Base-by-base conservation (phyloP, 2,113 vertebrate genomes). In the Thunnus thynnus region DNA sequence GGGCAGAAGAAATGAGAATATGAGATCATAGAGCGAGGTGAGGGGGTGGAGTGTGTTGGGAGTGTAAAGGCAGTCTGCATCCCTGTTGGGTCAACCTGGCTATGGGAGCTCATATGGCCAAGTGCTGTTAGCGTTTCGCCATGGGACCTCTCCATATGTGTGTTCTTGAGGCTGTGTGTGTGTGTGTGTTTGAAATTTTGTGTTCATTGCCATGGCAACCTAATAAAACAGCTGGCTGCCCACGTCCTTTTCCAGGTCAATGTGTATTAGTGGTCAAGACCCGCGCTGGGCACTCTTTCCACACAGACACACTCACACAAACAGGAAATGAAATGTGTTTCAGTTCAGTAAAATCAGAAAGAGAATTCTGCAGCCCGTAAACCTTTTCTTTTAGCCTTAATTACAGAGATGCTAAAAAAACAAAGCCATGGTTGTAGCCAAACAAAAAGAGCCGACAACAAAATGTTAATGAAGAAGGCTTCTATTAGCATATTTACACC, bases 221-320 rank as follows among this genome's bases (percentile, higher is more conserved):
- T 32, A 36, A 81, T 78, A 77, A 82, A 92, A 87, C 91, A 88
- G 81, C 89, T 89, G 87, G 65, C 72, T 83, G 81, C 36, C n/a
- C 5, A 64, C 51, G 20, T 85, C 41, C 54, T 76, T 88, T 91
- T 87, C 74, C 84, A 87, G 86, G 85, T 91, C 85, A 90, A 25
- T 61, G 30, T 72, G 62, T 70, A 64, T 77, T 48, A 68, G 67
- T 76, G 73, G 82, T 82, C 64, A 79, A 57, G 61, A 58, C 3
- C 69, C 46, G 8, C 22, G 11, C 12, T 52, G 48, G 51, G 30
- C 7, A 25, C 25, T 48, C 14, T 1, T 0, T 30, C 44, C 22
- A 30, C 51, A 76, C 41, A 52, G 3, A 52, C 62, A 61, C 73
- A 64, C 25, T 4, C 13, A 58, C 72, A 70, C 51, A 27, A 12